A percentile compares a stretch with the other conserved stretches of the same genome.
Conservation (phyloP, 2,113 vertebrate species). For the Hipposideros armiger region DNA sequence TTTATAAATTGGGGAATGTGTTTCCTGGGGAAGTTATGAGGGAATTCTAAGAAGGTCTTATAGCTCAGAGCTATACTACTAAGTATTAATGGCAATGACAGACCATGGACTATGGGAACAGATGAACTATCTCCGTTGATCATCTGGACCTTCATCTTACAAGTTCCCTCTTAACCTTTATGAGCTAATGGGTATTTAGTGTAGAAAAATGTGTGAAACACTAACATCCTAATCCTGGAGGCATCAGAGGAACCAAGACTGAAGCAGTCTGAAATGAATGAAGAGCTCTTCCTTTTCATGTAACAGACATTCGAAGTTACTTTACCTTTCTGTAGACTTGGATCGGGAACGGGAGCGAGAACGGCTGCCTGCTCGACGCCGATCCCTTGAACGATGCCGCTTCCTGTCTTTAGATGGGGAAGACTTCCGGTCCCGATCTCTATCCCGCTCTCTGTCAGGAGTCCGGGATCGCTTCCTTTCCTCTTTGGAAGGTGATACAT, state of each 20-base stretch:
- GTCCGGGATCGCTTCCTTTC: slow-evolving; percentile 94
- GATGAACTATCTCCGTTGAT: background rate
- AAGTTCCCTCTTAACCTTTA: slow-evolving; percentile 18
- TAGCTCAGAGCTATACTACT: background rate
- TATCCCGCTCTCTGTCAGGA: slow-evolving; percentile 90
- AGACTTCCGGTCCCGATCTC: slow-evolving; percentile 91
- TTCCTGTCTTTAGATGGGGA: slow-evolving; percentile 94
- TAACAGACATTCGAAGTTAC: background rate
- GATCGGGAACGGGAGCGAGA: slow-evolving; percentile 90
- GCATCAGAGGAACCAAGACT: background rate
- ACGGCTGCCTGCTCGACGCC: slow-evolving; percentile 90
- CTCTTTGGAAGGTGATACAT: slow-evolving; percentile 91
- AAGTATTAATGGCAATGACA: background rate
- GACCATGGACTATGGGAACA: background rate
- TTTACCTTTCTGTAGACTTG: slow-evolving; percentile 94
- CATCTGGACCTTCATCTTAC: background rate
- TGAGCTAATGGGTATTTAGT: background rate
- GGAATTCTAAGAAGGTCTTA: background rate
- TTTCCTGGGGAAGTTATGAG: background rate
- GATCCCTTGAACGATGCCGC: slow-evolving; percentile 94
- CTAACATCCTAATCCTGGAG: background rate
- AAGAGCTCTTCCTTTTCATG: background rate
- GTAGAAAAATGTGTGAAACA: background rate
- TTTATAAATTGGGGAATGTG: background rate
- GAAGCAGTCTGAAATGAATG: background rate